These are phyloP conservation scores for Pardalotus punctatus DNA, from an alignment of 2,113 vertebrate species.

Conservation along the genomic window DNA sequence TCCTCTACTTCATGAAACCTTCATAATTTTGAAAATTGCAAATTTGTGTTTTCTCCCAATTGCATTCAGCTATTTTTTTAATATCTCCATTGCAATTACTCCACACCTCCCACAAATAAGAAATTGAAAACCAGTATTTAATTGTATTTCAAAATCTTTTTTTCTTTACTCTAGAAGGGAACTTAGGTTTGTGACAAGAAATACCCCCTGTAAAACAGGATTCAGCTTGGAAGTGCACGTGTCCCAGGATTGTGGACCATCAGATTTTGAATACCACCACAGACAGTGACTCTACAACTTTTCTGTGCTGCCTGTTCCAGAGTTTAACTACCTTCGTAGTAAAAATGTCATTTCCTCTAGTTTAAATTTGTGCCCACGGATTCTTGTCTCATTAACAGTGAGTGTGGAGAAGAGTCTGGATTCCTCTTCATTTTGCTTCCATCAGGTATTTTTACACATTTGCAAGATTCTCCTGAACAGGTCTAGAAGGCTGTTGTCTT, in stretches of 20 bases:
- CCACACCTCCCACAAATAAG: neutral
- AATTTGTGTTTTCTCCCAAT: neutral
- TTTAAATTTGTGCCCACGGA: neutral
- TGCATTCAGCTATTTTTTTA: neutral
- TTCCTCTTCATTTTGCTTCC: neutral
- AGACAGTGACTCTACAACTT: neutral
- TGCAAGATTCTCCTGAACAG: neutral
- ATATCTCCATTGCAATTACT: neutral
- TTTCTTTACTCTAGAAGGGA: neutral
- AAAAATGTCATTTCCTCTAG: fast-evolving
- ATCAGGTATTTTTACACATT: neutral
- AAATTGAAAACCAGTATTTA: neutral
- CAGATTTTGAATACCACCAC: neutral
- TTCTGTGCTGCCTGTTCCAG: neutral
- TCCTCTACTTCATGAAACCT: neutral
- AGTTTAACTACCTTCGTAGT: neutral
- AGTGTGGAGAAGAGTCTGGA: neutral
- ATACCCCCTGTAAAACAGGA: neutral
- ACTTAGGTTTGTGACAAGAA: neutral
- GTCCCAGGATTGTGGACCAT: neutral
- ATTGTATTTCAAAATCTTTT: neutral
- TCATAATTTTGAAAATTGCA: neutral
- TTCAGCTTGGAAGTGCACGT: neutral
- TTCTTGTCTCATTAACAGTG: neutral
- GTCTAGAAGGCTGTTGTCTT: neutral